Base-by-base conservation (phyloP, 2,888 invertebrate species). In the Lutraria lutraria region DNA sequence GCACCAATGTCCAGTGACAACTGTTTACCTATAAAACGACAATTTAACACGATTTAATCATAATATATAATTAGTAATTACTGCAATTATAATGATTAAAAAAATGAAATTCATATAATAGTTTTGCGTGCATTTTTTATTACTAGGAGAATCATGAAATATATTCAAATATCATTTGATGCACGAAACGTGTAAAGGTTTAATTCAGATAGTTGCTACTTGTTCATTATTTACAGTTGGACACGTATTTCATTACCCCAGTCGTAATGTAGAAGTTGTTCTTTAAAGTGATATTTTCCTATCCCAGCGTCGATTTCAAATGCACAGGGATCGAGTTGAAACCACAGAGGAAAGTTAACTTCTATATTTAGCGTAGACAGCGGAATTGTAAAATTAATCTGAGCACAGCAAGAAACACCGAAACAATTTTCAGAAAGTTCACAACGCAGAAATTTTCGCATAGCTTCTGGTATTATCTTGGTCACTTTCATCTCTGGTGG, bases 341-440 rank as follows among this genome's bases (percentile, higher is more conserved):
- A 88, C 72, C 79, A 89, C 16, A 89, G 34, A 12, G 89, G 89
- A 53, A 92, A 82, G n/a, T 88, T 84, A 19, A 91, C 88, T 1
- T 85, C 68, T 31, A 90, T 79, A 19, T 31, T 12, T 25, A 89
- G 68, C 3, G 83, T 68, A 6, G 92, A 90, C 53, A 93, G 52
- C 19, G 93, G 93, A 53, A 93, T 90, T 19, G 63, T 82, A 54
- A 93, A 93, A 15, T 86, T 43, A 60, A 92, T 81, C 19, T 89
- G 85, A 0, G 86, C 87, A 88, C 93, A 93, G 72, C 93, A 93
- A 31, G 88, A 72, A 6, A 93, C 34, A 43, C 93, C 93, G 76
- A 93, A 92, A 88, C 93, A 93, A 79, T 91, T 91, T 19, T 93
- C 89, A 13, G 92, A 84, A 54, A 92, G 83, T 25, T 83, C 87